phyloP scores from a whole-genome alignment of 2,113 vertebrate species.

The Corapipo altera region DNA sequence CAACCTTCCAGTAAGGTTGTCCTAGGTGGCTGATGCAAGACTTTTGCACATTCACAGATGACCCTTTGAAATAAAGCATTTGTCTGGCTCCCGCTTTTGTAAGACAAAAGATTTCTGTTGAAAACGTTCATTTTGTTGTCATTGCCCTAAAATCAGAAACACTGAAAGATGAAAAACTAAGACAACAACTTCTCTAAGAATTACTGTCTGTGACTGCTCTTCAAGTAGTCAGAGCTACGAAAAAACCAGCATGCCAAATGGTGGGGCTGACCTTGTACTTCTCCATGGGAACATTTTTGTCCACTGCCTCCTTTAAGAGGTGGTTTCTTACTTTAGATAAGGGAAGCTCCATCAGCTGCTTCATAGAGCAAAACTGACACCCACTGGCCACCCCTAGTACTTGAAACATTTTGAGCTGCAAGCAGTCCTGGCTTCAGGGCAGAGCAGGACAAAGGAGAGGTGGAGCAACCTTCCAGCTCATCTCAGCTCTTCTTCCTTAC shows the following conservation, averaged over 20 bases:
- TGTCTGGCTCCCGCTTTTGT: not conserved
- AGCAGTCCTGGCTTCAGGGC: not conserved
- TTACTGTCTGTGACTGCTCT: not conserved
- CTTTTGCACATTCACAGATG: not conserved
- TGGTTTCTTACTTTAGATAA: conserved; percentile 38
- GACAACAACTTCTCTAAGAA: not conserved
- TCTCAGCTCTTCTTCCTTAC: not conserved
- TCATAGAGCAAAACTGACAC: conserved; percentile 67
- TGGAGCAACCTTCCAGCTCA: not conserved
- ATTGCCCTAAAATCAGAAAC: not conserved
- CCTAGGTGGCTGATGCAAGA: not conserved
- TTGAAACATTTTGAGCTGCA: not conserved
- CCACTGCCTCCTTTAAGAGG: conserved; percentile 27
- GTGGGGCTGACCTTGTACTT: not conserved
- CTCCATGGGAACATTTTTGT: not conserved
- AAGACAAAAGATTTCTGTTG: not conserved
- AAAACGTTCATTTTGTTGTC: not conserved
- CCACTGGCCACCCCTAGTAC: conserved; percentile 65
- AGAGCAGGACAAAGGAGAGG: not conserved
- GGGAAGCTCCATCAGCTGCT: conserved; percentile 26
- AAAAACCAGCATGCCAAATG: not conserved
- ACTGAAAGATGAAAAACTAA: not conserved
- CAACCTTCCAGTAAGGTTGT: not conserved
- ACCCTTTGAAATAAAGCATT: not conserved
- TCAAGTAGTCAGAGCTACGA: not conserved